Percentiles rank a stretch among this genome's conserved stretches.
Conservation (phyloP, 2,888 invertebrate genomes). For the Mythimna ferrago region DNA sequence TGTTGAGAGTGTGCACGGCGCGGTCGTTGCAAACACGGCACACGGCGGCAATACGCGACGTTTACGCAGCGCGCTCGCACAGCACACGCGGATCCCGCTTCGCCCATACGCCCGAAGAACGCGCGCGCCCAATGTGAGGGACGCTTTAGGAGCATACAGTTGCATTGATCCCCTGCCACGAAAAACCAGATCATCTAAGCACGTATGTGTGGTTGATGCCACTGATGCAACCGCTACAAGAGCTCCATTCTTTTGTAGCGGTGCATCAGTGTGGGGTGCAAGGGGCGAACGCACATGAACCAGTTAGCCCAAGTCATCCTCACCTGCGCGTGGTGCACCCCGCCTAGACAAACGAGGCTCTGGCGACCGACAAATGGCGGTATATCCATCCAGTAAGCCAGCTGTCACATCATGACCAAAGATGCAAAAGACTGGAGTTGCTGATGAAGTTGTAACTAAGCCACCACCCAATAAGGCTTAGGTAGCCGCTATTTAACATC, state of each 20-base stretch:
- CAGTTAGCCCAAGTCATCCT: slow-evolving; percentile 41
- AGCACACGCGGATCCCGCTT: no score
- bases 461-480: slow-evolving; percentile 3
- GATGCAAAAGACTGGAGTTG: neutral
- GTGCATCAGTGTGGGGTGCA: slow-evolving; percentile 46
- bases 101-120: no score
- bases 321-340: slow-evolving; percentile 52
- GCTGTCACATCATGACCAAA: neutral
- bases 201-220: neutral
- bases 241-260: neutral
- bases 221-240: slow-evolving; percentile 23
- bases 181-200: neutral
- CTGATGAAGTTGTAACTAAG: neutral
- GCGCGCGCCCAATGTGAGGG: no score
- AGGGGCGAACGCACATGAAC: slow-evolving; percentile 25
- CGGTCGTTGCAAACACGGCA: no score
- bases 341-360: slow-evolving; percentile 41
- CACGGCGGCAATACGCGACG: no score
- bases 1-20: no score
- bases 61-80: no score
- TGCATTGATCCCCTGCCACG: neutral
- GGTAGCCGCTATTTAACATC: neutral
- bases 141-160: no score
- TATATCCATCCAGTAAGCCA: slow-evolving; percentile 5
- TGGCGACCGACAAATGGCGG: slow-evolving; percentile 36